These are phyloP conservation scores for Molorchus minor DNA, from an alignment of 2,888 invertebrate genomes.

Conservation along the genomic window DNA sequence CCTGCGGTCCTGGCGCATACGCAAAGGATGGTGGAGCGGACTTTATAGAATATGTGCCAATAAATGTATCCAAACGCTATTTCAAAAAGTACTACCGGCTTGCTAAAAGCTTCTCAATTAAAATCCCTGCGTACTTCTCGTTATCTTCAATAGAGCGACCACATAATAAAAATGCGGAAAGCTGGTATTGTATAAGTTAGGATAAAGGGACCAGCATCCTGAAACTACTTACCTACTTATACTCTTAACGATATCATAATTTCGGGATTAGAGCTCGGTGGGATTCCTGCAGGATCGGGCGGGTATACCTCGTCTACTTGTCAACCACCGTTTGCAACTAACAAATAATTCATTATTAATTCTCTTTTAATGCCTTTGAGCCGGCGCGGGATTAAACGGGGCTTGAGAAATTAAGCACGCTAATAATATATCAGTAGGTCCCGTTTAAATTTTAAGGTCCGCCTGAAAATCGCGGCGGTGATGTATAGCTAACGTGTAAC, in stretches of 20 bases:
- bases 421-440: conserved; percentile 20
- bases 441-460: conserved; percentile 18
- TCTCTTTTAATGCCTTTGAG: conserved; percentile 42
- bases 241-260: conserved; percentile 29
- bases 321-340: conserved; percentile 39
- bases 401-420: conserved; percentile 21
- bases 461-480: conserved; percentile 1
- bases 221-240: conserved; percentile 29
- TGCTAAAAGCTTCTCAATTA: too few relatives aligned
- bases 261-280: conserved; percentile 29
- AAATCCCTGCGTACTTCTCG: too few relatives aligned
- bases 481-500: too few relatives aligned
- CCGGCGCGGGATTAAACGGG: conserved; percentile 32
- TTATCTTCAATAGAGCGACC: not conserved
- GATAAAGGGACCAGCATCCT: conserved; percentile 23
- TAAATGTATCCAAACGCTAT: too few relatives aligned
- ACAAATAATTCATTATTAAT: conserved; percentile 46
- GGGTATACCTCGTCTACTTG: conserved; percentile 38
- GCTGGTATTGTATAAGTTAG: conserved; percentile 16
- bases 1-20: too few relatives aligned
- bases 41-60: too few relatives aligned
- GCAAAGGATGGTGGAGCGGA: too few relatives aligned
- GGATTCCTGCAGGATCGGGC: conserved; percentile 25
- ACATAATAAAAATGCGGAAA: not conserved
- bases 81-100: too few relatives aligned